A percentile compares a stretch with the other conserved stretches of the same genome.
Conservation (phyloP, 2,113 vertebrate genomes). For the Stercorarius parasiticus region DNA sequence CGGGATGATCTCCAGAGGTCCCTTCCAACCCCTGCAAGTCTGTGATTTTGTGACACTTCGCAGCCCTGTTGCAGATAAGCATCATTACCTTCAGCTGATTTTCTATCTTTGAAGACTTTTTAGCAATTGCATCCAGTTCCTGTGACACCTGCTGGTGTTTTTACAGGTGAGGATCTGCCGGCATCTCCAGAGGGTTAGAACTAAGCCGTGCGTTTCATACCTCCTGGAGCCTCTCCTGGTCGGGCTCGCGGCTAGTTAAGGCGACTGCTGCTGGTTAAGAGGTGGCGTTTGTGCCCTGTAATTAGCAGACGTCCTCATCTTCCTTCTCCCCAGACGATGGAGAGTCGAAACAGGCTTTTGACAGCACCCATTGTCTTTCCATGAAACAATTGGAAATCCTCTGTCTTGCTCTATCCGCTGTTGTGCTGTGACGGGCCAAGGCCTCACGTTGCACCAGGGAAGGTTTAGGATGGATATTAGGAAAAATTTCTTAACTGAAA, state of each 20-base stretch:
- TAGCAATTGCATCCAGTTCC: neutral
- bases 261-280: neutral
- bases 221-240: neutral
- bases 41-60: too few relatives aligned
- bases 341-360: neutral
- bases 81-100: neutral
- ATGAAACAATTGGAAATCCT: neutral
- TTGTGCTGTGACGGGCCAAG: neutral
- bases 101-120: neutral
- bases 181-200: neutral
- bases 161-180: neutral
- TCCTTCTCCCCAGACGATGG: neutral
- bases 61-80: neutral
- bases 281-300: neutral
- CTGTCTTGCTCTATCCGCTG: neutral
- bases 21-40: too few relatives aligned
- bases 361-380: neutral
- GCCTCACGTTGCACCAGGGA: too few relatives aligned
- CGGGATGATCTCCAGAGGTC: too few relatives aligned
- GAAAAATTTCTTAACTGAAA: too few relatives aligned
- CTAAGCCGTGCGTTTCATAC: neutral
- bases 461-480: too few relatives aligned
- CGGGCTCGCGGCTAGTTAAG: rapidly evolving
- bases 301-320: neutral
- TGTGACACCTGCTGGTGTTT: neutral